phyloP scores from a whole-genome alignment of 92 coral and sea anemone genomes.

The Montipora capitata region DNA sequence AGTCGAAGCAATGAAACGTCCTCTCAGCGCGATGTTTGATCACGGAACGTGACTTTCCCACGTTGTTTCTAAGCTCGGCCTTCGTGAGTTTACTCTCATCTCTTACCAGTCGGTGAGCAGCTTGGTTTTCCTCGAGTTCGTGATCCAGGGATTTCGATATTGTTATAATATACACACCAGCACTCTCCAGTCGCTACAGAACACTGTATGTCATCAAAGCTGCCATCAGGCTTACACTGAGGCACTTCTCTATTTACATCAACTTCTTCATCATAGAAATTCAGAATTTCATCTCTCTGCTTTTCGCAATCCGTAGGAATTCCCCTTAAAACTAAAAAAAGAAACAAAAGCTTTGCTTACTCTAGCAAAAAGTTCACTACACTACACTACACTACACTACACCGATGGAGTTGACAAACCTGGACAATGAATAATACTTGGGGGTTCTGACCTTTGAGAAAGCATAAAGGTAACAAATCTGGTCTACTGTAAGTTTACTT shows the following conservation, averaged over 20 bases:
- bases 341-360: background rate
- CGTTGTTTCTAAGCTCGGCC: no score
- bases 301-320: slow-evolving; percentile 70
- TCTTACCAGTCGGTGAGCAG: slow-evolving; percentile 73
- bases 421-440: no score
- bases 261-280: slow-evolving; percentile 42
- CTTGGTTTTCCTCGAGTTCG: slow-evolving; percentile 81
- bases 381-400: no score
- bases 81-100: no score
- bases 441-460: no score
- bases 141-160: slow-evolving; percentile 74
- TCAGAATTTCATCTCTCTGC: slow-evolving; percentile 64
- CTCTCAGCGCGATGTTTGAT: no score
- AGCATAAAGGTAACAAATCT: no score
- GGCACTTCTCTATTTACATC: slow-evolving; percentile 70
- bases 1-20: no score
- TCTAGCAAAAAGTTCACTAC: background rate
- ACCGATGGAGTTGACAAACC: no score
- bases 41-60: no score
- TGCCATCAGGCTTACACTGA: slow-evolving; percentile 85
- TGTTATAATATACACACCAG: slow-evolving; percentile 92
- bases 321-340: slow-evolving; percentile 57
- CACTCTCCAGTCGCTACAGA: slow-evolving; percentile 78
- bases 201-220: slow-evolving; percentile 87
- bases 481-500: no score